A percentile compares a stretch with the other conserved stretches of the same genome.
Evolutionary conservation across 1,140 invertebrate species (phyloP).

Genomic region (Aculops lycopersici): DNA sequence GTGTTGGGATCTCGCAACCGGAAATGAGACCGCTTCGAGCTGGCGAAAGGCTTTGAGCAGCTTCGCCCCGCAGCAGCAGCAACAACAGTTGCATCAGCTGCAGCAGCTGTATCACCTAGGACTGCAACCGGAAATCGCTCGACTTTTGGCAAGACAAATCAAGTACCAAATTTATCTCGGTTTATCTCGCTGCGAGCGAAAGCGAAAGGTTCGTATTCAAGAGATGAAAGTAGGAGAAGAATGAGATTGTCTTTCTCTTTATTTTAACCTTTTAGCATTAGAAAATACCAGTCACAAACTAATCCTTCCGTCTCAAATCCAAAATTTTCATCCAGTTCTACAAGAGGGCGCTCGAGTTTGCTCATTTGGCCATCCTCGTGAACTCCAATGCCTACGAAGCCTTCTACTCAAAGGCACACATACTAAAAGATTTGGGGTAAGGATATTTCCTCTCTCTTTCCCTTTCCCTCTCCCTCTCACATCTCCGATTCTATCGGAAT

Average conservation of each 20-base stretch:
- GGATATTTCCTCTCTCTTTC: no score
- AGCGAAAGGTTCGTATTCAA: neutral
- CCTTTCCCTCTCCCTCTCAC: no score
- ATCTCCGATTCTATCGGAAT: no score
- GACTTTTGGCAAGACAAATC: neutral
- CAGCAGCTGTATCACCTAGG: neutral
- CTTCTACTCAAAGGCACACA: neutral
- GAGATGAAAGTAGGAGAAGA: no score
- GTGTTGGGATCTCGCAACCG: no score
- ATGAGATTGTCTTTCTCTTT: neutral
- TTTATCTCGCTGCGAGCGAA: neutral
- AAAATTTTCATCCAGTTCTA: neutral
- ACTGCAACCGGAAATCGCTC: neutral
- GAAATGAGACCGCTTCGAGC: no score
- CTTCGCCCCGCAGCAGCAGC: neutral
- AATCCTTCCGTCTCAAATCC: no score
- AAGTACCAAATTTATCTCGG: neutral
- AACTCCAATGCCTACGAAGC: neutral
- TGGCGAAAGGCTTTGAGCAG: neutral
- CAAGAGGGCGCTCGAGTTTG: neutral
- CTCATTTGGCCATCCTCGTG: neutral
- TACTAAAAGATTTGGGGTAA: neutral
- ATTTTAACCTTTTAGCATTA: neutral
- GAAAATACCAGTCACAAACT: neutral
- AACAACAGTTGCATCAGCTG: neutral